phyloP scores from a whole-genome alignment of 2,113 vertebrate species.

The Seriola quinqueradiata region DNA sequence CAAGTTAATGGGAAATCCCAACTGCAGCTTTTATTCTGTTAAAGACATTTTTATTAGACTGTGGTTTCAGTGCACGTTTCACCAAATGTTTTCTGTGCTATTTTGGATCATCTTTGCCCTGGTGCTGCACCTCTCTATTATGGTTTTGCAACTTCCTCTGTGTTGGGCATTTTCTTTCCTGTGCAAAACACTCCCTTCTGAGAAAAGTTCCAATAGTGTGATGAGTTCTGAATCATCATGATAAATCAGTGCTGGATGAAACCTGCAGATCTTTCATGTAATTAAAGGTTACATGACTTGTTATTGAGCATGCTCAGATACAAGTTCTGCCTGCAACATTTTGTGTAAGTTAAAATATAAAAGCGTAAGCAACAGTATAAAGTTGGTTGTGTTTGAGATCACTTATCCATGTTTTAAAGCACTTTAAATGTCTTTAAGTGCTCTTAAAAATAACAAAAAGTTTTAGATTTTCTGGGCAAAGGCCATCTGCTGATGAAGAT shows the following conservation, averaged over 20 bases:
- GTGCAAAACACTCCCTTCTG: conserved; percentile 20
- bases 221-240: background rate
- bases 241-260: background rate
- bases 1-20: conserved; percentile 66
- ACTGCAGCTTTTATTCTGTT: conserved; percentile 56
- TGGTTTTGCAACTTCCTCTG: conserved; percentile 43
- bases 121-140: conserved; percentile 21
- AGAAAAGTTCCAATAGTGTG: background rate
- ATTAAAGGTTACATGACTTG: background rate
- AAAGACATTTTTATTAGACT: conserved; percentile 62
- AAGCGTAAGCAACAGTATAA: background rate
- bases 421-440: background rate
- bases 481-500: conserved; percentile 5
- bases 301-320: background rate
- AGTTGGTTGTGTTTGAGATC: no score
- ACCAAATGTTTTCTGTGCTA: conserved; percentile 45
- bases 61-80: conserved; percentile 57
- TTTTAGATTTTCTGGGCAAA: background rate
- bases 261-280: background rate
- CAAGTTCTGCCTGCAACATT: background rate
- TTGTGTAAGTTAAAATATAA: background rate
- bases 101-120: conserved; percentile 26
- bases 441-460: background rate
- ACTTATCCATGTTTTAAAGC: background rate
- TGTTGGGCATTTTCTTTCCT: conserved; percentile 13